Evolutionary conservation across 2,797 vertebrate species (phyloP).

Genomic region (Bovichtus diacanthus): DNA sequence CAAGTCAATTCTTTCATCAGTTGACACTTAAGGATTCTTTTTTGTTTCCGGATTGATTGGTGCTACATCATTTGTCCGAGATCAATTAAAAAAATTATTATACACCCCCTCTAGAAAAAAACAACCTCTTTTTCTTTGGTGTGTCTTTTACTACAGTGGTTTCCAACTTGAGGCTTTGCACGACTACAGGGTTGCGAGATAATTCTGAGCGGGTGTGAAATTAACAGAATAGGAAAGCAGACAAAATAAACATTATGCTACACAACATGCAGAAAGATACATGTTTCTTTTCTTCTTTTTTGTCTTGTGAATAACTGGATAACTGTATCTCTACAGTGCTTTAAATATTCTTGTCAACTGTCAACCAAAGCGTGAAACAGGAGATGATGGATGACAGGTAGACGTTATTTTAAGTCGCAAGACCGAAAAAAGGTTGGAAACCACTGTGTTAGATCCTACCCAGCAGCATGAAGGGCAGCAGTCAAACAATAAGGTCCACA

Average conservation of each 20-base stretch:
- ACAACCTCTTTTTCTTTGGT: no score
- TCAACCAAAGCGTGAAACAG: neutral
- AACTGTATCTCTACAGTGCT: neutral
- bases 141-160: neutral
- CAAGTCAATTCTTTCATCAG: neutral
- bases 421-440: neutral
- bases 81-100: neutral
- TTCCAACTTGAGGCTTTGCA: no score
- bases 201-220: neutral
- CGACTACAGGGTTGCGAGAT: neutral
- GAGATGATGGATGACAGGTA: neutral
- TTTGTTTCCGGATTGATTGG: neutral
- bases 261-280: neutral
- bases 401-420: neutral
- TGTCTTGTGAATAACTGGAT: neutral
- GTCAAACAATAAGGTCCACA: neutral
- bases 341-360: neutral
- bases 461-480: neutral
- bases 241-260: neutral
- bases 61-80: neutral
- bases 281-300: neutral
- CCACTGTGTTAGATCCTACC: neutral
- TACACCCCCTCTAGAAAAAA: no score
- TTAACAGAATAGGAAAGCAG: neutral
- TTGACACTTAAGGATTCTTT: neutral